Evolutionary conservation across 2,888 invertebrate genomes (phyloP), one percentile per base, ranked within the genome.

Genomic region (Abrostola tripartita): DNA sequence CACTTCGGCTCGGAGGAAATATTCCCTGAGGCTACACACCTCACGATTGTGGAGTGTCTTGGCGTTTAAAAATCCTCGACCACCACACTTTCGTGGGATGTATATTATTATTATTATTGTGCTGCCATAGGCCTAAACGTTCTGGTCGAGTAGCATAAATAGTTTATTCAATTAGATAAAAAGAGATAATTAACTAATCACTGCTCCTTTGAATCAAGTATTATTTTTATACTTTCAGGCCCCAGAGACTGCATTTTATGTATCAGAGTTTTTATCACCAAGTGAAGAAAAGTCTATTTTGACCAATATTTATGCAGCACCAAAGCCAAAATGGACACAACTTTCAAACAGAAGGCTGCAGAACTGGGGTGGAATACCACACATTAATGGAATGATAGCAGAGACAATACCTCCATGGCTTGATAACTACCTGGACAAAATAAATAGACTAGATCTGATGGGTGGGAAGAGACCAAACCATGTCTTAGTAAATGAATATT

Each of bases 351-450:
- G 99, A 73, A 96, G 99, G 71, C 95, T 99, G n/a, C 99, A 99
- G 88, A 99, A 99, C 90, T 99, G 99, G 96, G 99, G 99, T 36
- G 99, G 99, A 0, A 94, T 99, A 61, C 99, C 99, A 0, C 98
- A 98, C 87, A 96, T 95, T 12, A 98, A 98, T 84, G 99, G 98
- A 64, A 98, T 99, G 98, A 96, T 99, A 71, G 96, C 97, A 0
- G 99, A 99, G 90, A 94, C 95, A 71, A 96, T 99, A 76, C 99
- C 99, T 0, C 81, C 90, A 88, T 99, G 99, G 99, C 93, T 99
- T 38, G 95, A 96, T 4, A 53, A 85, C 12, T 97, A 97, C 83
- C 94, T 98, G 35, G 95, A 97, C 49, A 97, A 95, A 92, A 96
- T 99, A 66, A 95, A 96, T 74, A 88, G 92, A 9, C 90, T 98